Evolutionary conservation across 2,888 invertebrate genomes (phyloP).

Genomic region (Geophilus truncorum): DNA sequence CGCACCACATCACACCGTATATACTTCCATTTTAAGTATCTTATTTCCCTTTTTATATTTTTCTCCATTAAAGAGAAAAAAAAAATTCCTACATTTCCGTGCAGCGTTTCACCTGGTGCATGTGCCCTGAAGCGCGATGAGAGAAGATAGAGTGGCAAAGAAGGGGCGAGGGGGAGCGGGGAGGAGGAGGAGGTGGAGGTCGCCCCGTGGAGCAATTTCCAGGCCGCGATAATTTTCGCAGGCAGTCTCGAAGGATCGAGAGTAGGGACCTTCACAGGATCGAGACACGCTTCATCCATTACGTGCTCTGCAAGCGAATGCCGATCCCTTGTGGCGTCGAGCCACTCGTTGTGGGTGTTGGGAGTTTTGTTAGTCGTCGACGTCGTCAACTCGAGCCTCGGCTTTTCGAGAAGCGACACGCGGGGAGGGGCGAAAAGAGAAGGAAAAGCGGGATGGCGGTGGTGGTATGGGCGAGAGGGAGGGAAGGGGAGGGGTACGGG

Average conservation of each 20-base stretch:
- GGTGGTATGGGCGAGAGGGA: not conserved
- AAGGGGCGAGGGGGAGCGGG: not conserved
- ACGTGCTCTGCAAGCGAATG: conserved; percentile 3
- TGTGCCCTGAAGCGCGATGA: not conserved
- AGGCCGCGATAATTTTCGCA: conserved; percentile 11
- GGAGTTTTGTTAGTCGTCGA: not conserved
- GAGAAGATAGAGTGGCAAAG: not conserved
- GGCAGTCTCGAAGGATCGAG: conserved; percentile 1
- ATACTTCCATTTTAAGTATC: not conserved
- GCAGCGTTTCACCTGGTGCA: not conserved
- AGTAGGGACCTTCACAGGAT: not conserved
- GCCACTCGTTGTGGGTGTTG: not conserved
- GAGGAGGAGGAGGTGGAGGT: not conserved
- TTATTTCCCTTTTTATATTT: not conserved
- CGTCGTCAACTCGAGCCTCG: not conserved
- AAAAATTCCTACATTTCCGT: not conserved
- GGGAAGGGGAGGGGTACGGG: not conserved
- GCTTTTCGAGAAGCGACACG: not conserved
- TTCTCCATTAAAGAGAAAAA: not conserved
- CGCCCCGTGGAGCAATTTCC: conserved; percentile 14
- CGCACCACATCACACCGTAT: too few species aligned
- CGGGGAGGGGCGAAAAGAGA: not conserved
- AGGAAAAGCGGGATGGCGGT: too few species aligned
- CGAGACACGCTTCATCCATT: conserved; percentile 15
- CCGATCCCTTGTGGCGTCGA: conserved; percentile 8